phyloP scores from a whole-genome alignment of 2,888 invertebrate species.

The Cryptophagus acutangulus region DNA sequence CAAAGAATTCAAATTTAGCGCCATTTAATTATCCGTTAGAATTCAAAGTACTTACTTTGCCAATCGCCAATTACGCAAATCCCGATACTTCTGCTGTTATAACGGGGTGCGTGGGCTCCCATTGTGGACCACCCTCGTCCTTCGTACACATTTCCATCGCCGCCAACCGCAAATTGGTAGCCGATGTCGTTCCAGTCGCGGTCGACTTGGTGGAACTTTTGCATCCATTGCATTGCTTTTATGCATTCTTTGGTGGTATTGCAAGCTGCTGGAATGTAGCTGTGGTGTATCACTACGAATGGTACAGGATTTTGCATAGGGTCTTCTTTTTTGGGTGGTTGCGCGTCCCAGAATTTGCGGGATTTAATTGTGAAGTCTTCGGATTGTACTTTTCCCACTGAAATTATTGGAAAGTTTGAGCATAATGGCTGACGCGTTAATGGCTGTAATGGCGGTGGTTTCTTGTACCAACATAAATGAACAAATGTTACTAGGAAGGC shows the following conservation, averaged over 20 bases:
- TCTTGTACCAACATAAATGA: too few species aligned
- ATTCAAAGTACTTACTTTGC: conserved; percentile 50
- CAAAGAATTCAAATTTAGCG: conserved; percentile 12
- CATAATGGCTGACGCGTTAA: too few species aligned
- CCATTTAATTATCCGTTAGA: conserved; percentile 1
- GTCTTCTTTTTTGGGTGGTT: conserved; percentile 47
- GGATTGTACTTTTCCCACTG: too few species aligned
- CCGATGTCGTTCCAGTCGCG: conserved; percentile 68
- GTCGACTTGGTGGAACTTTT: conserved; percentile 57
- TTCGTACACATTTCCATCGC: conserved; percentile 65
- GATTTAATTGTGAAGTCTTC: conserved; percentile 34
- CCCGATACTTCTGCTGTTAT: conserved; percentile 64
- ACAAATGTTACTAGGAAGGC: too few species aligned
- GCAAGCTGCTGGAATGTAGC: conserved; percentile 61
- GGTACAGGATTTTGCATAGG: conserved; percentile 57
- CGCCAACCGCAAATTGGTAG: conserved; percentile 66
- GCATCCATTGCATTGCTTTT: conserved; percentile 59
- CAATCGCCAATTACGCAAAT: conserved; percentile 70
- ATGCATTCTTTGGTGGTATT: conserved; percentile 52
- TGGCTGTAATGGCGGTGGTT: too few species aligned
- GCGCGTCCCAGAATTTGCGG: conserved; percentile 58
- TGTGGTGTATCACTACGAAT: conserved; percentile 69
- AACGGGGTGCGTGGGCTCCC: conserved; percentile 67
- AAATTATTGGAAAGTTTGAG: too few species aligned
- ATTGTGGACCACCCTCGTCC: conserved; percentile 65